Evolutionary conservation across 2,113 vertebrate species (phyloP).

Genomic region (Archilochus colubris): DNA sequence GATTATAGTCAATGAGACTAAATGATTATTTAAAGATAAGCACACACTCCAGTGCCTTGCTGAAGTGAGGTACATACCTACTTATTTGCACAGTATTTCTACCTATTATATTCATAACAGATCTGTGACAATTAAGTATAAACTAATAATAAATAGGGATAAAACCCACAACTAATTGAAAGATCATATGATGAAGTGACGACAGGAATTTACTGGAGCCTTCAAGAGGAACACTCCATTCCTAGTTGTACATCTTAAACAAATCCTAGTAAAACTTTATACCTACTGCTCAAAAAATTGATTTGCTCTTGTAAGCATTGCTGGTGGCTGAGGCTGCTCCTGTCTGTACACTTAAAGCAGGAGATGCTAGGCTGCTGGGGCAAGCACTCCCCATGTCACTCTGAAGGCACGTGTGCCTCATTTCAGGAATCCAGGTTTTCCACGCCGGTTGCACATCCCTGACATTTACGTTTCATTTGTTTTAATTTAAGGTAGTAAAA

Average conservation of each 20-base stretch:
- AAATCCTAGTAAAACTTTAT: background rate
- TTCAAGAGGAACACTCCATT: background rate
- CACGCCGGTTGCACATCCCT: background rate
- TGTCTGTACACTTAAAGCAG: background rate
- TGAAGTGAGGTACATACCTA: background rate
- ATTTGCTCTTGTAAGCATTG: background rate
- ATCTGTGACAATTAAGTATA: background rate
- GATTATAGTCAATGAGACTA: background rate
- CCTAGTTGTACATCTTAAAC: background rate
- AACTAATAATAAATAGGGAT: background rate
- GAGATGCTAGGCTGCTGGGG: background rate
- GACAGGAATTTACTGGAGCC: background rate
- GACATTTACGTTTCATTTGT: background rate
- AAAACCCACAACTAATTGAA: background rate
- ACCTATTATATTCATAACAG: background rate
- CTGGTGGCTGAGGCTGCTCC: background rate
- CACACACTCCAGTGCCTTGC: background rate
- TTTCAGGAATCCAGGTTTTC: background rate
- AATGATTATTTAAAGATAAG: background rate
- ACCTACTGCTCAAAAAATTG: background rate
- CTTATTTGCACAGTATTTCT: background rate
- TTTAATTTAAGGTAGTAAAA: background rate
- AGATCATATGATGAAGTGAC: background rate
- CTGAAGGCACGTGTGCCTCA: fast-evolving
- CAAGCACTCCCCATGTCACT: background rate